Evolutionary conservation across 2,888 invertebrate species (phyloP).

Genomic region (Galerucella pusilla): DNA sequence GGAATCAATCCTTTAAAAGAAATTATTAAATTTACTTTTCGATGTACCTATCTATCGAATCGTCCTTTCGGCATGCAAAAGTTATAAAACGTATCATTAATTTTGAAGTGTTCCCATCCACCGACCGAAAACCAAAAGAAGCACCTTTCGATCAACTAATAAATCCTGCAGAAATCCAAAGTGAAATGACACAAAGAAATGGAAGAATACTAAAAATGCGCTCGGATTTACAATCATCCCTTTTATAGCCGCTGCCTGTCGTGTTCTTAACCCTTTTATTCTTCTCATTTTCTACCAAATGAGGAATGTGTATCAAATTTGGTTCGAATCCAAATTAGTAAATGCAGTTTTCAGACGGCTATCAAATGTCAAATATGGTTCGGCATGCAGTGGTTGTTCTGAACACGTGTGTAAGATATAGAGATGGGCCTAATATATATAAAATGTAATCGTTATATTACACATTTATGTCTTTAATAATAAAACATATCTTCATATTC

Average conservation of each 20-base stretch:
- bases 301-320: constrained; percentile 64
- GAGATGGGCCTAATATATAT: constrained; percentile 35
- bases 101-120: neutral
- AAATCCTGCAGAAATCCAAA: constrained; percentile 24
- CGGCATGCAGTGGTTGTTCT: constrained; percentile 59
- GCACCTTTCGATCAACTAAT: constrained; percentile 15
- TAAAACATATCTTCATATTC: too few relatives aligned
- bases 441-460: neutral
- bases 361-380: constrained; percentile 65
- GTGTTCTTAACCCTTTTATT: constrained; percentile 58
- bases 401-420: constrained; percentile 51
- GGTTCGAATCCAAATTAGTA: constrained; percentile 65
- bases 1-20: too few relatives aligned
- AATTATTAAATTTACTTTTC: too few relatives aligned
- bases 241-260: constrained; percentile 39
- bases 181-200: constrained; percentile 31
- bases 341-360: constrained; percentile 62
- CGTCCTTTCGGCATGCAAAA: neutral
- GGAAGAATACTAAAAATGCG: constrained; percentile 35
- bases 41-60: neutral
- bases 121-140: constrained; percentile 16
- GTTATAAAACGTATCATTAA: constrained; percentile 3
- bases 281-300: constrained; percentile 60
- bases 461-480: too few relatives aligned
- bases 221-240: constrained; percentile 40